Evolutionary conservation across 2,113 vertebrate genomes (phyloP), one percentile per base, ranked within the genome.

Genomic region (Callocephalon fimbriatum): DNA sequence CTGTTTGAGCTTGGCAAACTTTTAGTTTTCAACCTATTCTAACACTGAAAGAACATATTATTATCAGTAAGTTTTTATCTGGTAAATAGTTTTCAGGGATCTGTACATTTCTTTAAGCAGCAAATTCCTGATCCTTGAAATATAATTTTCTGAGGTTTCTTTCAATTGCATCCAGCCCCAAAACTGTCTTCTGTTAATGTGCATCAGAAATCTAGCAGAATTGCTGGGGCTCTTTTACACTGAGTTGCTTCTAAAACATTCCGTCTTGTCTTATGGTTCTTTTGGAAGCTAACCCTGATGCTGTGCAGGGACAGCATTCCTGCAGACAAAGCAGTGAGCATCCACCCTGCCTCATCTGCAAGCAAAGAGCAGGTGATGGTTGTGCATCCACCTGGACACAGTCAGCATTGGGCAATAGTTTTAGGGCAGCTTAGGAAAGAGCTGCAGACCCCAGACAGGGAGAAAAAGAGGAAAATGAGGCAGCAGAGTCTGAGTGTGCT

Each of bases 231-330:
- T 68, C 0, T 51, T 48, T 47, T 22, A 12, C 16, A 6, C 2
- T 0, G 22, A 38, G 35, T 6, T 15, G 68, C 40, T 71, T 38
- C 42, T 51, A 5, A 35, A 47, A 9, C 48, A 4, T 56, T 12
- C 44, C 26, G 19, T 21, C 19, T 9, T 2, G 2, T 4, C 18
- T 61, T 29, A 2, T 0, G 3, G 47, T 50, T 37, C 51, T 40
- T 62, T 37, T 20, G 51, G 83, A 59, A 83, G 38, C n/a, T 29
- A 37, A 32, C 13, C 13, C 38, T 42, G 32, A 9, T 2, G 17
- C 61, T 15, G 18, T 1, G 0, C 16, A 14, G 74, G 67, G 61
- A 16, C 35, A 4, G 31, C 3, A 3, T 15, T 32, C 62, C 61
- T 8, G 18, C 32, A 22, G 25, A 3, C 6, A 3, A 5, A 35